Evolutionary conservation across 2,113 vertebrate genomes (phyloP).

Genomic region (Caretta caretta): DNA sequence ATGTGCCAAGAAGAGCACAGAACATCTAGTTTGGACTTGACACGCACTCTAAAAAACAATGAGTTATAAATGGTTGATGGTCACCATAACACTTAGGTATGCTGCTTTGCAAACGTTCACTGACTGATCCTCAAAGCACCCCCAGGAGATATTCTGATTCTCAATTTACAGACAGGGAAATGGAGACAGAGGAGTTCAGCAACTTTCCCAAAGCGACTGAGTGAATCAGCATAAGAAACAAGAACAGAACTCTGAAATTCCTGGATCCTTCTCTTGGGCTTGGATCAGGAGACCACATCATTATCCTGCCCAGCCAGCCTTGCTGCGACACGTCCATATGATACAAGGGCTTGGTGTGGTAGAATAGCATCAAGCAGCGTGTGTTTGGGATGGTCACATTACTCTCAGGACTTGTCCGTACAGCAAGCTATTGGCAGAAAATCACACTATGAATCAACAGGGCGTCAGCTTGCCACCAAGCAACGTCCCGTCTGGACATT

Average conservation of each 20-base stretch:
- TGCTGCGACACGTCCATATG: background rate
- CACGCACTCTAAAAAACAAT: background rate
- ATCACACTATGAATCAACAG: background rate
- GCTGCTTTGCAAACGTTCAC: background rate
- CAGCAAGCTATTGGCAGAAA: background rate
- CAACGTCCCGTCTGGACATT: background rate
- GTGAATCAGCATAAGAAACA: accelerated
- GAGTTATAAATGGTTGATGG: background rate
- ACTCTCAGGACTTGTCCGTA: background rate
- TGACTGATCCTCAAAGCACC: background rate
- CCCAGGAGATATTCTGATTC: accelerated
- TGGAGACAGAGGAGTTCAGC: background rate
- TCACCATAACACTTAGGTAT: background rate
- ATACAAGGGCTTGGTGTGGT: background rate
- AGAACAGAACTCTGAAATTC: background rate
- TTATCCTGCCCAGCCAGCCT: background rate
- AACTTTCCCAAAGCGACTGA: background rate
- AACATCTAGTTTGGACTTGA: background rate
- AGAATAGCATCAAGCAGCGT: background rate
- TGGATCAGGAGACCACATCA: background rate
- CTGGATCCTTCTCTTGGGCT: background rate
- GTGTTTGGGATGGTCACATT: background rate
- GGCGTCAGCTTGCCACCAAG: background rate
- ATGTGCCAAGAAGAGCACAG: background rate
- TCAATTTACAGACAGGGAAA: background rate